These are phyloP conservation scores for Uria aalge DNA, from an alignment of 2,113 vertebrate species.

Conservation along the genomic window DNA sequence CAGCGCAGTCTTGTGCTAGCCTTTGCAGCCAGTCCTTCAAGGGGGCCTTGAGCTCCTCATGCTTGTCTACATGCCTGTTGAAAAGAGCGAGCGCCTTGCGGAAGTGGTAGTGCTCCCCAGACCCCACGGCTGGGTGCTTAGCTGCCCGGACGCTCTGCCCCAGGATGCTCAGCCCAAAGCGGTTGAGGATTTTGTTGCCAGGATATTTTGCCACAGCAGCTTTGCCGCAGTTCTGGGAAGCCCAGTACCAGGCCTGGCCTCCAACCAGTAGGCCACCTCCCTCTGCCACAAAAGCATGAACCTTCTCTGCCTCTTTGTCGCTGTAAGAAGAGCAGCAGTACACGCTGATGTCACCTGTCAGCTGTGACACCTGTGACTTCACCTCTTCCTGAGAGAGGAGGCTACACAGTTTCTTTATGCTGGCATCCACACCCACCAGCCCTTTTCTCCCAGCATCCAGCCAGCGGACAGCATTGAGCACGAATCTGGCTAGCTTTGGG, in stretches of 20 bases:
- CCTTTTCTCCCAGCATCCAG: slow-evolving; percentile 66
- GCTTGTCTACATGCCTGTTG: slow-evolving; percentile 64
- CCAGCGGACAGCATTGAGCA: slow-evolving; percentile 74
- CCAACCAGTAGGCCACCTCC: slow-evolving; percentile 73
- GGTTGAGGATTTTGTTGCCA: slow-evolving; percentile 85
- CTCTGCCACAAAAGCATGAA: slow-evolving; percentile 75
- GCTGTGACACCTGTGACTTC: slow-evolving; percentile 27
- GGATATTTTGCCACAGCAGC: slow-evolving; percentile 68
- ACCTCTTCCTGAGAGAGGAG: slow-evolving; percentile 41
- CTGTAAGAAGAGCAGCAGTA: slow-evolving; percentile 71
- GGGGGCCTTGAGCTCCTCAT: background rate
- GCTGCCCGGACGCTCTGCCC: slow-evolving; percentile 36
- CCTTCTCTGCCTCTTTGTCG: background rate
- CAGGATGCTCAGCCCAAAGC: slow-evolving; percentile 84
- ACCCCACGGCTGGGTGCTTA: slow-evolving; percentile 23
- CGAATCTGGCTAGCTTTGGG: slow-evolving; percentile 59
- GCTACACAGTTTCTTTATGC: slow-evolving; percentile 30
- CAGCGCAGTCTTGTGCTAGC: slow-evolving; percentile 71
- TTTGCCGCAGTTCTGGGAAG: slow-evolving; percentile 52
- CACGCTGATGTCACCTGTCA: slow-evolving; percentile 44
- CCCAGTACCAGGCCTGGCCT: slow-evolving; percentile 79
- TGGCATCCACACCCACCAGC: slow-evolving; percentile 62
- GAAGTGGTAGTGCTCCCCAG: slow-evolving; percentile 79
- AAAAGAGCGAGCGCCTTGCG: slow-evolving; percentile 77
- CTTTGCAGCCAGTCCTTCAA: slow-evolving; percentile 61